A percentile compares a stretch with the other conserved stretches of the same genome.
These are phyloP conservation scores for Stigmatopora argus DNA, from an alignment of 2,113 vertebrate species.

Conservation along the genomic window DNA sequence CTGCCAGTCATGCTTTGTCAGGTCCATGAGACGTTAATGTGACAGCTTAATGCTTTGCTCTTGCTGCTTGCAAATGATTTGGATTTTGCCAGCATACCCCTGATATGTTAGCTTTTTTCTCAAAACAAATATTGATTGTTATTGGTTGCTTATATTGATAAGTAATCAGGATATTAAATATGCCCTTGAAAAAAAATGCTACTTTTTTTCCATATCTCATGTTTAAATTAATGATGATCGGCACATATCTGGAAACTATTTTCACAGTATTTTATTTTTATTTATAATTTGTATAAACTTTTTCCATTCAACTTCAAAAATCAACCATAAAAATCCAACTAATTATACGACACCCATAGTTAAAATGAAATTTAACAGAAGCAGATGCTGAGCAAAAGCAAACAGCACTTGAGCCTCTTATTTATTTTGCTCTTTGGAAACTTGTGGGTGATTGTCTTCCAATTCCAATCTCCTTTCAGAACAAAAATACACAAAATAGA, in stretches of 20 bases:
- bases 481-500: too few relatives aligned
- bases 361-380: too few relatives aligned
- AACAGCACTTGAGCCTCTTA: too few relatives aligned
- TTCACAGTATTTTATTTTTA: too few relatives aligned
- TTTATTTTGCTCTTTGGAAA: too few relatives aligned
- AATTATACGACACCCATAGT: too few relatives aligned
- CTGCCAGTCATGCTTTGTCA: slow-evolving; percentile 30
- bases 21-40: slow-evolving; percentile 17
- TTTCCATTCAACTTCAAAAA: too few relatives aligned
- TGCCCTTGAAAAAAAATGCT: background rate
- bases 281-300: too few relatives aligned
- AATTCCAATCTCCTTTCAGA: too few relatives aligned
- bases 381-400: too few relatives aligned
- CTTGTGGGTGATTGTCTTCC: too few relatives aligned
- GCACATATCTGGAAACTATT: background rate
- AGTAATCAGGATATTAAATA: slow-evolving; percentile 7
- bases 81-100: slow-evolving; percentile 10
- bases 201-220: background rate
- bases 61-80: slow-evolving; percentile 15
- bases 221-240: background rate
- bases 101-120: slow-evolving; percentile 18
- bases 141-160: slow-evolving; percentile 17
- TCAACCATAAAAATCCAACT: too few relatives aligned
- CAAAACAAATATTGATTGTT: slow-evolving; percentile 25
- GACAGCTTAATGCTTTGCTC: slow-evolving; percentile 29